Base-by-base conservation (phyloP, 2,113 vertebrate genomes). In the Apteryx owenii region DNA sequence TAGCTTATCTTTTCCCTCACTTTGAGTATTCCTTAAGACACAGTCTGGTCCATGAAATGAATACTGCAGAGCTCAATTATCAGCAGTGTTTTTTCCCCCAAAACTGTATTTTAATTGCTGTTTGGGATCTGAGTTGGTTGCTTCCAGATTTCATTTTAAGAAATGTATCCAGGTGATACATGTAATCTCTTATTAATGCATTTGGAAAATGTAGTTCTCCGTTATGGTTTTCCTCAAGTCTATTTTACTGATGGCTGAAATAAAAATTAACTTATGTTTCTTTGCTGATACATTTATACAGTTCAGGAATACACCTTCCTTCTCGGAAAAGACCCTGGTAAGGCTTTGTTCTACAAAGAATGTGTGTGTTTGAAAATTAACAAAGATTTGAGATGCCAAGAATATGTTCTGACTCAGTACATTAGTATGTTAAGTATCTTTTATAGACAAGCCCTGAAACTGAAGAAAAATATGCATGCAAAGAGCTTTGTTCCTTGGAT, bases 61-160 rank as follows among this genome's bases (percentile, higher is more conserved):
- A 68, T 90, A 71, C 31, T 64, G 12, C 26, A 58, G 38, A 88
- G 16, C 44, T 91, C 23, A 93, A 6, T 90, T 91, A 64, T 44
- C 28, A 75, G 33, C 26, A 82, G 14, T 56, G 4, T 61, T 86
- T 51, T 1, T 1, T 31, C 36, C 12, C 33, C 7, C 13, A 58
- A 85, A 62, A 40, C 28, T 77, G 7, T 72, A 23, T 48, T 83
- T 91, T 83, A 93, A 83, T 77, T 91, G 50, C 31, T 90, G 5
- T 81, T 96, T 95, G 58, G 11, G 8, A 91, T 89, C 85, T 89
- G 36, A 79, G 58, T 80, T 82, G 11, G 16, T 89, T 4, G 6
- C 54, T 88, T 91, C 83, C 50, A 91, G 21, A 5, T 83, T 95
- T 93, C 33, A 83, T 91, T 88, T 95, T 61, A 82, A 78, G 75